Conservation (phyloP, 2,797 vertebrate species). For the Streptopelia turtur region DNA sequence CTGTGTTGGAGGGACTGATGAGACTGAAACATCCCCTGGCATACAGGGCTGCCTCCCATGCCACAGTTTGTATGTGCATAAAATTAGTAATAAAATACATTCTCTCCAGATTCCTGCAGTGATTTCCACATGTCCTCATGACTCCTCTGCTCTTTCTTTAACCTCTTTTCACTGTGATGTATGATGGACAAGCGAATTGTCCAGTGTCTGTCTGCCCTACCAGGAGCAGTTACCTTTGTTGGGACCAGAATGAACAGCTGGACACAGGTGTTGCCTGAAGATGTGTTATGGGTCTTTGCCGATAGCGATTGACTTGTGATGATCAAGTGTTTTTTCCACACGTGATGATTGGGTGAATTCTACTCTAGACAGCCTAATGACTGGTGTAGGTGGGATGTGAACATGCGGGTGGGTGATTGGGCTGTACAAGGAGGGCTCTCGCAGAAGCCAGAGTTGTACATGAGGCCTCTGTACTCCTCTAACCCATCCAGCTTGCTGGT, state of each 20-base stretch:
- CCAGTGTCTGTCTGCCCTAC: background rate
- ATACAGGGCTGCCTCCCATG: background rate
- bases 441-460: background rate
- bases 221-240: background rate
- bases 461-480: background rate
- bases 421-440: background rate
- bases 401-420: fast-evolving
- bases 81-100: background rate
- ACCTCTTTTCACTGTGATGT: background rate
- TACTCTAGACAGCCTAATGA: background rate
- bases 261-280: background rate
- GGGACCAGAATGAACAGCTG: background rate
- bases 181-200: background rate
- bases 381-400: background rate
- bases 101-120: background rate
- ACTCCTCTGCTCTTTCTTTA: background rate
- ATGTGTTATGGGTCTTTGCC: background rate
- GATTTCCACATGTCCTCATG: background rate
- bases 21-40: background rate
- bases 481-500: background rate
- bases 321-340: background rate
- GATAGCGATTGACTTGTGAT: background rate
- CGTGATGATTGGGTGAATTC: background rate
- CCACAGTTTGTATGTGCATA: background rate
- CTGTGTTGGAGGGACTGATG: background rate